Evolutionary conservation across 2,797 vertebrate genomes (phyloP), one percentile per base, ranked within the genome.

Genomic region (Catostomus latipinnis): DNA sequence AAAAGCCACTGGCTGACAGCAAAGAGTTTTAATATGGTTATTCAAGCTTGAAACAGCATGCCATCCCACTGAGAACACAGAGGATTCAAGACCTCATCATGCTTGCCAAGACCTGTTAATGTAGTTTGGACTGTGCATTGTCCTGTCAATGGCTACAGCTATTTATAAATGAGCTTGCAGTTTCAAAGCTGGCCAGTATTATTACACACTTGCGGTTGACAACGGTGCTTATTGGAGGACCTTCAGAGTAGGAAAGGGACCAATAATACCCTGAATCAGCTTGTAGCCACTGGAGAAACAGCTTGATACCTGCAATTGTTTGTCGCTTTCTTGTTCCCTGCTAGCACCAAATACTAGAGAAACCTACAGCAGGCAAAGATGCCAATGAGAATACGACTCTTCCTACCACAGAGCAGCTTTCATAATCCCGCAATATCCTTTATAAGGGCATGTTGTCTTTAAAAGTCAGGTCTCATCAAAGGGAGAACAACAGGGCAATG

Each of bases 131-230:
- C 94, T 94, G 92, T 90, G 88, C 93, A 94, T 95, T 92, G 91
- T 95, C 93, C 94, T 94, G 95, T 95, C 92, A 93, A 92, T 87
- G 91, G 92, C 94, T 96, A 96, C 96, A 96, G 95, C 95, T 95
- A 95, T 94, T 95, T 96, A 95, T 95, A 96, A 97, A 97, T 95
- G 94, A 97, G 92, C 94, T 89, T 86, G 92, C 89, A 86, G 93
- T 91, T 92, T 92, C 87, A 77, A 88, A 84, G 83, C 90, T 91
- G 91, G 85, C 88, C 88, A 88, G 94, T 91, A 94, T 96, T 96
- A 95, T 95, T 93, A 91, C 89, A 92, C 91, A 90, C 92, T 94
- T 93, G 91, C 88, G 90, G 92, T 86, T 90, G 92, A 96, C 94
- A 95, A 96, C 94, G 95, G 96, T 91, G 94, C 95, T 96, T 93